Percentiles rank a stretch among this genome's conserved stretches.
Conservation (phyloP, 2,888 invertebrate genomes). For the Frankliniella intonsa region DNA sequence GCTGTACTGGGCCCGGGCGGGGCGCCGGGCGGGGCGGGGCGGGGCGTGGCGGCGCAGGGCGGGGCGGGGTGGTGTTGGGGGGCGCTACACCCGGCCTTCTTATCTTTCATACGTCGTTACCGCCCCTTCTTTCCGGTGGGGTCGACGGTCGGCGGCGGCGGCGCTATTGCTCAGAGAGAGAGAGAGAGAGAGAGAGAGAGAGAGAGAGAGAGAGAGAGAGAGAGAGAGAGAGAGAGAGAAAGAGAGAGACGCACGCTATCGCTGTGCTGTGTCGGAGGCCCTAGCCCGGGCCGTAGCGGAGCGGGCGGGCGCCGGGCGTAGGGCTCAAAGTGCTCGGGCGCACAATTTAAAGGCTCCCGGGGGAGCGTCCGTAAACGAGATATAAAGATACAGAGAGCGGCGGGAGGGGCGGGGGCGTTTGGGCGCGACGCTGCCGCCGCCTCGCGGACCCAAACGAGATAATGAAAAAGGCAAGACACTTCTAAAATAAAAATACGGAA, state of each 20-base stretch:
- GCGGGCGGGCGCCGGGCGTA: not conserved
- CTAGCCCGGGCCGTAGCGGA: too few species aligned
- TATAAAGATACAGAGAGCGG: too few species aligned
- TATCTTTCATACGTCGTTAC: conserved; percentile 20
- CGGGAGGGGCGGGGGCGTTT: too few species aligned
- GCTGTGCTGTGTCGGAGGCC: too few species aligned
- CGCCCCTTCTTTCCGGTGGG: not conserved
- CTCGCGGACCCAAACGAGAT: too few species aligned
- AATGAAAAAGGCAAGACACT: too few species aligned
- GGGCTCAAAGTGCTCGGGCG: not conserved
- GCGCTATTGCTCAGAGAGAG: not conserved
- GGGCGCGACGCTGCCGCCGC: too few species aligned
- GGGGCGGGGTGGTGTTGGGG: not conserved
- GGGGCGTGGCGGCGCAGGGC: not conserved
- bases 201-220: conserved; percentile 1
- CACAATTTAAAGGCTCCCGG: not conserved
- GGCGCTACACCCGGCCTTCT: not conserved
- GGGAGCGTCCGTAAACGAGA: not conserved
- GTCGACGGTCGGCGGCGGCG: not conserved
- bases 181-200: conserved; percentile 12
- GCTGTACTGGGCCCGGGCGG: too few species aligned
- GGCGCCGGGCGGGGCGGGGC: not conserved
- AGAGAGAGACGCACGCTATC: not conserved
- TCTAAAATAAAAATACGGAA: too few species aligned
- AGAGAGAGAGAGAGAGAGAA: not conserved